Base-by-base conservation (phyloP, 2,797 vertebrate genomes). In the Dendrocincla fuliginosa region DNA sequence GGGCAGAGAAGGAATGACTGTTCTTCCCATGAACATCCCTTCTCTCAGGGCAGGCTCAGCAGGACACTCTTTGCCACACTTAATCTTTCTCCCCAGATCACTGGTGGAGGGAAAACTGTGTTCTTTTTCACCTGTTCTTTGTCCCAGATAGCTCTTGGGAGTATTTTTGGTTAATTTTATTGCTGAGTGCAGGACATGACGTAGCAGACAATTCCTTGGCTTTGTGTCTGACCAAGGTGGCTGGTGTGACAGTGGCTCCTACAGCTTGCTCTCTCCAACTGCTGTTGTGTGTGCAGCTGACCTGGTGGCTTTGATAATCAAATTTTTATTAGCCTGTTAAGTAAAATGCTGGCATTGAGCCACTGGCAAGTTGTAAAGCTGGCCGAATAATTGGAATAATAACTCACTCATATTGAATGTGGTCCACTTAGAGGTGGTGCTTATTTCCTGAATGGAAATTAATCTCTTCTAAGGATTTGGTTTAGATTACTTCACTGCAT, bases 401-500 rank as follows among this genome's bases (percentile, higher is more conserved):
- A 90, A 95, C 81, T 95, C 76, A 67, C 17, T 86, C 32, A 32
- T 55, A 71, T 41, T 78, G 80, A 91, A 82, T 53, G 41, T 35
- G n/a, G 30, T 69, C 67, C 63, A 35, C 89, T 90, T 92, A 93
- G 78, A 93, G 27, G 67, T 53, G 52, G 35, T 77, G 42, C 65
- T 85, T 96, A 93, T 86, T 90, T 95, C 91, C 95, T 94, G 89
- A 88, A 90, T 95, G 80, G 89, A 95, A 95, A 94, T 74, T 0
- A 95, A 81, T 95, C 44, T 81, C 76, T 79, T 70, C 63, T 84
- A 56, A 79, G 67, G 70, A 67, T 76, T 93, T 90, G 59, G 80
- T 88, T 95, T 94, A 86, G 65, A 91, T 96, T 93, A 91, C 39
- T 90, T 96, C 67, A 53, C 74, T 76, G 55, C 70, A 84, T 71